Evolutionary conservation across 2,113 vertebrate species (phyloP), one percentile per base, ranked within the genome.

Genomic region (Hyperopisus bebe): DNA sequence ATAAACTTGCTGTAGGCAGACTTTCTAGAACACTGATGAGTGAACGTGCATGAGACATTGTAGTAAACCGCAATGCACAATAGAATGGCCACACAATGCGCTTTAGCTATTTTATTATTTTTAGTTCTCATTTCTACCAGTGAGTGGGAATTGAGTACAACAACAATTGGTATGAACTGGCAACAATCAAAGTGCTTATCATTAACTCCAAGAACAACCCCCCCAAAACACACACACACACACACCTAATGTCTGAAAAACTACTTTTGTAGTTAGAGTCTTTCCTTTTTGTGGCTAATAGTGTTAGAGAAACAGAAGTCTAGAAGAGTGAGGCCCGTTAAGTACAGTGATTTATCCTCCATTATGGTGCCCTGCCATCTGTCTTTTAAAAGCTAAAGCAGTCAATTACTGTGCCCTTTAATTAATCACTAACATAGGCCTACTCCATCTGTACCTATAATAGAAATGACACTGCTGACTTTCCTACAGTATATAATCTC

Each of bases 341-440:
- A 31, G 84, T 80, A 91, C 90, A 89, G 91, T 89, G 87, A 92
- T 94, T 93, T 91, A 92, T 91, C 93, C 91, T 92, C 92, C 92
- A 91, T 92, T 92, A 92, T 51, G 48, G 92, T 93, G 80, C 92
- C 50, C 88, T 91, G 91, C 94, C 92, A 93, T 94, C 93, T 94
- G 93, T 92, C 92, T 93, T 93, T 94, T 91, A 93, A 87, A 93
- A 93, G 92, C 93, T 93, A 48, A 35, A 92, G 89, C 90, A 92
- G 92, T 90, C 89, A 89, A 91, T 92, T 92, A 92, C 88, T 91
- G 92, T 92, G 90, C 91, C 93, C 74, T 90, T 90, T 91, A 92
- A 94, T 93, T 94, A 93, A 92, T 93, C 93, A 92, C 90, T 91
- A 91, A 91, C 91, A 92, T 91, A 90, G 90, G 91, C 89, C 87